Conservation (phyloP, 2,113 vertebrate species). For the Poicephalus gulielmi region DNA sequence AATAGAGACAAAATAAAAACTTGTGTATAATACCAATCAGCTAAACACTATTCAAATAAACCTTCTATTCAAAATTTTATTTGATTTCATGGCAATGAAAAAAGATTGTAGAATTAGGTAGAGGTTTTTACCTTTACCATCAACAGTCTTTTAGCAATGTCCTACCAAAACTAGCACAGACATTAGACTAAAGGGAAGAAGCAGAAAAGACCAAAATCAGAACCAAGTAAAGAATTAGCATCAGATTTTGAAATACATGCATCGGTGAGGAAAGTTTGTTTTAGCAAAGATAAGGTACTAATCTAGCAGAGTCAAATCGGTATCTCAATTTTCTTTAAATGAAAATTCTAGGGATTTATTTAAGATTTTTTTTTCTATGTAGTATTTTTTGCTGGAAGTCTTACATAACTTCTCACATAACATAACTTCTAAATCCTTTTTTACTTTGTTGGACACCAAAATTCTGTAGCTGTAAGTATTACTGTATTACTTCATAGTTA, state of each 20-base stretch:
- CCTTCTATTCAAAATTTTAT: slow-evolving; percentile 46
- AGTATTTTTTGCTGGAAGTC: neutral
- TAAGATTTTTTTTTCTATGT: neutral
- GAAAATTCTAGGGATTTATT: neutral
- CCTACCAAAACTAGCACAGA: neutral
- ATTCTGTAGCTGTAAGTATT: neutral
- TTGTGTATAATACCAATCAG: slow-evolving; percentile 45
- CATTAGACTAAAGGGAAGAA: neutral
- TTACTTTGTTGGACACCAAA: neutral
- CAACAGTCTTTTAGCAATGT: neutral
- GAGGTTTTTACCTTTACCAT: slow-evolving; percentile 11
- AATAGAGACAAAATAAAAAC: slow-evolving; percentile 58
- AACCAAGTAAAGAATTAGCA: neutral
- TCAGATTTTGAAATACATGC: neutral
- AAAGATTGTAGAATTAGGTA: neutral
- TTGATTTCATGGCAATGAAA: slow-evolving; percentile 34
- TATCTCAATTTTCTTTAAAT: neutral
- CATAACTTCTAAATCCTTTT: neutral
- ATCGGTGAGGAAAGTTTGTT: neutral
- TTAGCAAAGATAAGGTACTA: neutral
- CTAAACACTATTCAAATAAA: slow-evolving; percentile 52
- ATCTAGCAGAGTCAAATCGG: neutral
- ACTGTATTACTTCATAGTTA: neutral
- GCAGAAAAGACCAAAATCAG: neutral
- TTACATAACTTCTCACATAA: neutral